These are phyloP conservation scores for Pangasius krempfi DNA, from an alignment of 2,797 vertebrate genomes.

Conservation along the genomic window DNA sequence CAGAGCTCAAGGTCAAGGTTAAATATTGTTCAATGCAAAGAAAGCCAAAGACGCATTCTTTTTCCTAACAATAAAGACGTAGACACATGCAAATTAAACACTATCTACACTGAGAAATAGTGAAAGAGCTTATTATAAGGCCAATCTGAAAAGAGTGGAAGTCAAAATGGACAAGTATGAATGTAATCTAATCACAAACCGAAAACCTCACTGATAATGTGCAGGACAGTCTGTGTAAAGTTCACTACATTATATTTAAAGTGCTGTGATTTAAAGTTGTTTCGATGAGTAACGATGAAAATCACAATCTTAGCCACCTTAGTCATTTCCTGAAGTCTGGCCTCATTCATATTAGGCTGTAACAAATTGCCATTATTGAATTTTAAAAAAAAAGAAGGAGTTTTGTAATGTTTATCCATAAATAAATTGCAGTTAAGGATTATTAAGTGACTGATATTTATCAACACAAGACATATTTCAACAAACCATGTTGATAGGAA, in stretches of 20 bases:
- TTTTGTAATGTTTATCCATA: neutral
- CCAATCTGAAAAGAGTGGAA: slow-evolving; percentile 35
- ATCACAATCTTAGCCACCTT: neutral
- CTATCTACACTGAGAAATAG: slow-evolving; percentile 17
- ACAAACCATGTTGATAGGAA: neutral
- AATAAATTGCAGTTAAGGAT: too few species aligned
- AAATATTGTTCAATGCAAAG: slow-evolving; percentile 49
- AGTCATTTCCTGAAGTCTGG: neutral
- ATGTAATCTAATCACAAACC: neutral
- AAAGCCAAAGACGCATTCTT: slow-evolving; percentile 30
- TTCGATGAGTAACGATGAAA: neutral
- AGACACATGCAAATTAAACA: slow-evolving; percentile 44
- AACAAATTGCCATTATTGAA: neutral
- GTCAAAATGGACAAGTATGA: neutral
- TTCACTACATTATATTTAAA: neutral
- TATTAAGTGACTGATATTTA: neutral
- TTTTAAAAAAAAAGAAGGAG: neutral
- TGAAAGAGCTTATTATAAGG: slow-evolving; percentile 39
- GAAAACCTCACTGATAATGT: neutral
- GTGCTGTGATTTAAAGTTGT: neutral
- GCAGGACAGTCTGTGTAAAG: neutral
- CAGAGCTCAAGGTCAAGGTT: slow-evolving; percentile 53
- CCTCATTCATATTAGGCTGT: neutral
- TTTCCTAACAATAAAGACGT: slow-evolving; percentile 49
- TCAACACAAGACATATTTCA: neutral